phyloP scores from a whole-genome alignment of 2,888 invertebrate species.

The Sarcophaga subvicina region DNA sequence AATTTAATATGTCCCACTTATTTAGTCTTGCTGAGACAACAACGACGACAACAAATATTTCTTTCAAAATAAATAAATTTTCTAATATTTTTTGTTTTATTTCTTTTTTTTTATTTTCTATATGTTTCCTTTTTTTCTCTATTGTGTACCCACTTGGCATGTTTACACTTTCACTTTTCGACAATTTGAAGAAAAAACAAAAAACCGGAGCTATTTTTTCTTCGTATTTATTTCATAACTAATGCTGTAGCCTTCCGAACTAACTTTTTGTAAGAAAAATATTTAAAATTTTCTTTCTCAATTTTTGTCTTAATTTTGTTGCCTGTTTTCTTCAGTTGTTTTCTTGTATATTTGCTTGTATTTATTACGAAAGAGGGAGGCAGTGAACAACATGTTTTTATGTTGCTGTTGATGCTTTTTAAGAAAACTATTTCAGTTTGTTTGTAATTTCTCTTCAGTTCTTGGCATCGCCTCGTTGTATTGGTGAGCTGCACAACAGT shows the following conservation, averaged over 20 bases:
- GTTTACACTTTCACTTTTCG: slow-evolving; percentile 58
- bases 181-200: not conserved
- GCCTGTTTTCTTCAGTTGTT: slow-evolving; percentile 20
- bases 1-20: no score
- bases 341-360: not conserved
- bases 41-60: no score
- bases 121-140: not conserved
- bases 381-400: slow-evolving; percentile 44
- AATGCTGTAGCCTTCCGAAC: slow-evolving; percentile 2
- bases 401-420: not conserved
- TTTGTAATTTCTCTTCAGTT: slow-evolving; percentile 14
- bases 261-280: no score
- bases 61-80: no score
- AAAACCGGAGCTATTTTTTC: not conserved
- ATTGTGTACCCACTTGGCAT: slow-evolving; percentile 26
- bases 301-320: slow-evolving; percentile 1
- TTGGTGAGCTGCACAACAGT: not conserved
- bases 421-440: slow-evolving; percentile 30
- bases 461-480: not conserved
- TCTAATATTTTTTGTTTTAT: no score
- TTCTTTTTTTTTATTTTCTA: no score
- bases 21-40: no score
- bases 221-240: slow-evolving; percentile 34
- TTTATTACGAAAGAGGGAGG: slow-evolving; percentile 20
- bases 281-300: no score